Percentiles rank a stretch among this genome's conserved stretches.
Conservation (phyloP, 2,113 vertebrate species). For the Amblyornis subalaris region DNA sequence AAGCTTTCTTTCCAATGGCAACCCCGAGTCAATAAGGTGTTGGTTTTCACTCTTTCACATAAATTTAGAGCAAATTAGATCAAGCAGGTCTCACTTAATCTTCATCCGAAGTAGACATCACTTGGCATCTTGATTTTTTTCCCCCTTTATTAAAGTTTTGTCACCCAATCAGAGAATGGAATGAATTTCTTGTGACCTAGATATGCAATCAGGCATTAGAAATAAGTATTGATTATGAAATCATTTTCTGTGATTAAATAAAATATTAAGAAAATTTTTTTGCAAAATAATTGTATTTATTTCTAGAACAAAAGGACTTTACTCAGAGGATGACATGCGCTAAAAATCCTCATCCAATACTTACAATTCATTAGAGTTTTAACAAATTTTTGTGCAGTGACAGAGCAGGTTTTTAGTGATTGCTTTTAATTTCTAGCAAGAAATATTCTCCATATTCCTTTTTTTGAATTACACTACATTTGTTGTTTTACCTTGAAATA, state of each 20-base stretch:
- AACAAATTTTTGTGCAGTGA: background rate
- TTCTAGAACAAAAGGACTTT: background rate
- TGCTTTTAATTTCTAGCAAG: background rate
- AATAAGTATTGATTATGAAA: background rate
- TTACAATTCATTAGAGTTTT: background rate
- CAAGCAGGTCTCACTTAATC: background rate
- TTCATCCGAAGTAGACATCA: background rate
- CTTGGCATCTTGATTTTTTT: background rate
- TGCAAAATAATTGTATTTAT: background rate
- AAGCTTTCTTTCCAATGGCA: background rate
- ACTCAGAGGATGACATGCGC: background rate
- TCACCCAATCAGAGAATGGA: background rate
- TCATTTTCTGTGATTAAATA: background rate
- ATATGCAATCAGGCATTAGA: background rate
- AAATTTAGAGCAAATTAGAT: background rate
- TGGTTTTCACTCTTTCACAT: background rate
- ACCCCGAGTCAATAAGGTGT: background rate
- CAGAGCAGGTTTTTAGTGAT: background rate
- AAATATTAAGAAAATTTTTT: background rate
- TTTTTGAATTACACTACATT: background rate
- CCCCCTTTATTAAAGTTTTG: background rate
- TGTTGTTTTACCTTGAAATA: slow-evolving; percentile 9
- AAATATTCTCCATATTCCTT: background rate
- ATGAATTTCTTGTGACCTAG: background rate
- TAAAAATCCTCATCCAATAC: background rate